These are phyloP conservation scores for Lagorchestes hirsutus DNA, from an alignment of 2,797 vertebrate genomes.

Conservation along the genomic window DNA sequence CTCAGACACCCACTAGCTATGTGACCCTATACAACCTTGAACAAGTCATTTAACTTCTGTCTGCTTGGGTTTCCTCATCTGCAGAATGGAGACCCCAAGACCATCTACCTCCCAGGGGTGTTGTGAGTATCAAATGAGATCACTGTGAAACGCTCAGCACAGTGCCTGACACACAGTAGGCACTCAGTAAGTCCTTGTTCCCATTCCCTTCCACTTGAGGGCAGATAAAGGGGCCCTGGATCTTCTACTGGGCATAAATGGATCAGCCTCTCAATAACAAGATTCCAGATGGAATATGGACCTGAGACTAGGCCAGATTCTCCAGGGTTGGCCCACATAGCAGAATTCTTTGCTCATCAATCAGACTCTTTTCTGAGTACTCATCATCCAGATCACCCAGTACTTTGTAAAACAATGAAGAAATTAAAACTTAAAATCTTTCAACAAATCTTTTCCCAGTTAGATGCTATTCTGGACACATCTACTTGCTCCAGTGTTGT, in stretches of 20 bases:
- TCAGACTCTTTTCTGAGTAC: conserved; percentile 68
- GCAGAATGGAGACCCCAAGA: not conserved
- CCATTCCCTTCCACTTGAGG: not conserved
- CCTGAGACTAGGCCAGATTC: conserved; percentile 62
- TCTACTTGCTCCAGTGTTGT: conserved; percentile 22
- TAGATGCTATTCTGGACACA: conserved; percentile 55
- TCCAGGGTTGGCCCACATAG: conserved; percentile 43
- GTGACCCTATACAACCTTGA: no score
- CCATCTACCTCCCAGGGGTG: not conserved
- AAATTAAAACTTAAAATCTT: conserved; percentile 50
- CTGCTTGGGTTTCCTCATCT: not conserved
- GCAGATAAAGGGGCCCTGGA: conserved; percentile 54
- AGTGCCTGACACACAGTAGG: not conserved
- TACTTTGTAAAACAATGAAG: conserved; percentile 62
- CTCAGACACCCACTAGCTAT: no score
- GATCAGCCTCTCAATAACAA: conserved; percentile 52
- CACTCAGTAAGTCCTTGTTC: not conserved
- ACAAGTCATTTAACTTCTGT: no score
- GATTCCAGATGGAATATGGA: conserved; percentile 56
- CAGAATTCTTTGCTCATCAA: conserved; percentile 24
- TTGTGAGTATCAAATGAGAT: not conserved
- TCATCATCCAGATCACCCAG: conserved; percentile 46
- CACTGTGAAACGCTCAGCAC: not conserved
- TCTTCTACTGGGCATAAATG: conserved; percentile 25
- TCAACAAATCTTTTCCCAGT: conserved; percentile 59